Percentiles rank a stretch among this genome's conserved stretches.
Conservation (phyloP, 1,140 invertebrate species). For the Augochlora pura region DNA sequence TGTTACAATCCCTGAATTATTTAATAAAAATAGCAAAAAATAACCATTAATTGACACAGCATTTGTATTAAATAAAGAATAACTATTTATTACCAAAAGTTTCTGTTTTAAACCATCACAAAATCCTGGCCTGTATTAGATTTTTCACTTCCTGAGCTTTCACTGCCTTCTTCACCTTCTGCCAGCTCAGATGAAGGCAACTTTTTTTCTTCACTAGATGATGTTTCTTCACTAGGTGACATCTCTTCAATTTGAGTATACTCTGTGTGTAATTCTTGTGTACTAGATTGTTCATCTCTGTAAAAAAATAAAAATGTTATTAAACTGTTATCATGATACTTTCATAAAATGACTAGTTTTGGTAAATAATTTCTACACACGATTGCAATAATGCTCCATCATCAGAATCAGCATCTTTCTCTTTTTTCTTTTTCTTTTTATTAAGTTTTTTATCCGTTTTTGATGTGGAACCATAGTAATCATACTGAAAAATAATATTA, state of each 20-base stretch:
- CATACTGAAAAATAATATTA: slow-evolving; percentile 82
- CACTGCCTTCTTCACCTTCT: slow-evolving; percentile 73
- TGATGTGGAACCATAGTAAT: slow-evolving; percentile 85
- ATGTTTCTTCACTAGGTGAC: slow-evolving; percentile 49
- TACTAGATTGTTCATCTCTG: slow-evolving; percentile 67
- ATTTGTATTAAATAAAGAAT: slow-evolving; percentile 36
- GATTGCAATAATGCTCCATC: slow-evolving; percentile 66
- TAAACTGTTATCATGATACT: background rate
- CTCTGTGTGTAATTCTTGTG: slow-evolving; percentile 58
- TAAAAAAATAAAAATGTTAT: slow-evolving; percentile 16
- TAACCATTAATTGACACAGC: slow-evolving; percentile 44
- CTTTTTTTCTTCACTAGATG: slow-evolving; percentile 54
- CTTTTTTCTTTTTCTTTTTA: slow-evolving; percentile 89
- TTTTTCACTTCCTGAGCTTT: slow-evolving; percentile 80
- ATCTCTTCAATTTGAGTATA: slow-evolving; percentile 63
- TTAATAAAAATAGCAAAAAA: slow-evolving; percentile 39
- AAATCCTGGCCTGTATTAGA: slow-evolving; percentile 91
- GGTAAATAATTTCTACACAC: slow-evolving; percentile 62
- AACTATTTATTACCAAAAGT: slow-evolving; percentile 47
- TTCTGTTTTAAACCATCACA: slow-evolving; percentile 82
- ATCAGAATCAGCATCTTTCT: slow-evolving; percentile 88
- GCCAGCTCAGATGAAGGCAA: slow-evolving; percentile 54
- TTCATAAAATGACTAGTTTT: background rate
- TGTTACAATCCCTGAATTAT: slow-evolving; percentile 20
- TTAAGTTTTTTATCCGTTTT: slow-evolving; percentile 82